phyloP scores from a whole-genome alignment of 2,797 vertebrate species.

The Buphagus erythrorhynchus region DNA sequence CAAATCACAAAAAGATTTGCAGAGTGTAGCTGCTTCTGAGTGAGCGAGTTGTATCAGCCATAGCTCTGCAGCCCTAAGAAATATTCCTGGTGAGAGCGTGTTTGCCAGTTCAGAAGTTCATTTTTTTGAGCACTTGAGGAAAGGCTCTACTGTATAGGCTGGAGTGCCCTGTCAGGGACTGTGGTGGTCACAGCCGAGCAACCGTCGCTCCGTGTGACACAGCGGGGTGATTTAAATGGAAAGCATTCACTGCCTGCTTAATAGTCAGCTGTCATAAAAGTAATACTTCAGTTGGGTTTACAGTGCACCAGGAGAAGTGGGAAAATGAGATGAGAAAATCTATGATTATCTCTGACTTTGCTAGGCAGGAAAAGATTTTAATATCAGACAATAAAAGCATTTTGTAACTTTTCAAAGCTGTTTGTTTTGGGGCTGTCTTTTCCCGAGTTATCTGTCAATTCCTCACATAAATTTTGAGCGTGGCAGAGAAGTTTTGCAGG shows the following conservation, averaged over 20 bases:
- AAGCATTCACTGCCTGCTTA: neutral
- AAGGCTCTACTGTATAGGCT: neutral
- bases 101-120: neutral
- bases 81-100: neutral
- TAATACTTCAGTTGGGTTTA: neutral
- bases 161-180: neutral
- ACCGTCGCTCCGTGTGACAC: neutral
- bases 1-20: neutral
- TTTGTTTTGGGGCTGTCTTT: neutral
- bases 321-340: neutral
- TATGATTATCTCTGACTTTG: neutral
- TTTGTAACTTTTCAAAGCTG: neutral
- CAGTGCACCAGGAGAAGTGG: neutral
- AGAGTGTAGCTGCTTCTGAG: neutral
- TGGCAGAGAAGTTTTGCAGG: constrained; percentile 15
- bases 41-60: neutral
- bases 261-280: constrained; percentile 41
- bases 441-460: neutral
- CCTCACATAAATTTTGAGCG: neutral
- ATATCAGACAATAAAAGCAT: neutral
- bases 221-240: neutral
- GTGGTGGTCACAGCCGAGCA: neutral
- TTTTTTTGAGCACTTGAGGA: neutral
- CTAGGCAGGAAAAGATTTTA: neutral
- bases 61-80: neutral